Evolutionary conservation across 2,888 invertebrate species (phyloP).

Genomic region (Nomada flava): DNA sequence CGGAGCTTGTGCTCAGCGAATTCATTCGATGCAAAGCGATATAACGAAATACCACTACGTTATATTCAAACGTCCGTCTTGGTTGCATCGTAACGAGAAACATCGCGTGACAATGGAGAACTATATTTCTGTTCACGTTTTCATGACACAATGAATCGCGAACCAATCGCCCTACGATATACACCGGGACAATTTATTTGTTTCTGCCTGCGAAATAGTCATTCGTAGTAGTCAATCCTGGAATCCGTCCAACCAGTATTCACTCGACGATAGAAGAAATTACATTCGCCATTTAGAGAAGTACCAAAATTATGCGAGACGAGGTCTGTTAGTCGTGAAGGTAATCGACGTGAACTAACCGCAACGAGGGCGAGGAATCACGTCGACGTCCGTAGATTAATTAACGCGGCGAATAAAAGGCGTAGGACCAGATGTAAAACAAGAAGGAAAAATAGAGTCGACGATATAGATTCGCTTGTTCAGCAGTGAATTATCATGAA

Average conservation of each 20-base stretch:
- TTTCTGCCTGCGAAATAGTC: background rate
- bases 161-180: constrained; percentile 6
- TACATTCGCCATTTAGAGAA: background rate
- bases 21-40: constrained; percentile 17
- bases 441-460: background rate
- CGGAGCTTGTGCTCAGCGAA: background rate
- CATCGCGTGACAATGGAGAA: constrained; percentile 11
- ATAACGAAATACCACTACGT: constrained; percentile 19
- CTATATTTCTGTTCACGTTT: constrained; percentile 33
- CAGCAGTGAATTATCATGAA: constrained; percentile 25
- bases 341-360: background rate
- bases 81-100: constrained; percentile 16
- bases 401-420: background rate
- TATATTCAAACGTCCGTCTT: constrained; percentile 36
- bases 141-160: constrained; percentile 3
- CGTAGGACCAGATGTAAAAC: background rate
- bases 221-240: background rate
- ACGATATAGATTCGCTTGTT: constrained; percentile 10
- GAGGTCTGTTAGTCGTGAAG: background rate
- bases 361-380: background rate
- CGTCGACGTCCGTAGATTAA: background rate
- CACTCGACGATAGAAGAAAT: background rate
- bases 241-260: constrained; percentile 11
- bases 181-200: constrained; percentile 19
- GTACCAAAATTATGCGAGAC: background rate